Conservation (phyloP, 2,797 vertebrate species). For the Poecilia wingei region DNA sequence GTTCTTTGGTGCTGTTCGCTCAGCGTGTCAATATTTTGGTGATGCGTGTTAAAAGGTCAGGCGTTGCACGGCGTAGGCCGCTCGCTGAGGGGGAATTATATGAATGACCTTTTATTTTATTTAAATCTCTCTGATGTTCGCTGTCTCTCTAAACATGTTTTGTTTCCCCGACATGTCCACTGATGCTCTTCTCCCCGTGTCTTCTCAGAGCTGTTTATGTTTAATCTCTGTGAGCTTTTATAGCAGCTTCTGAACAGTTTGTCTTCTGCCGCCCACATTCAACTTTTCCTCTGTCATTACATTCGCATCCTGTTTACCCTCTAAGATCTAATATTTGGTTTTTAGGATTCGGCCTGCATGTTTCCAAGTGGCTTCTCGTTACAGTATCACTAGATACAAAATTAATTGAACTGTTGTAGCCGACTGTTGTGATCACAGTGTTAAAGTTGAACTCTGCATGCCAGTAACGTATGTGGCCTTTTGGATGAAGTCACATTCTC, state of each 20-base stretch:
- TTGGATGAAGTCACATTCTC: too few relatives aligned
- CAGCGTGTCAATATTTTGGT: slow-evolving; percentile 5
- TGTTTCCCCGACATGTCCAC: slow-evolving; percentile 29
- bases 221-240: neutral
- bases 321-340: neutral
- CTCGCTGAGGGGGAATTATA: neutral
- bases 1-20: slow-evolving; percentile 6
- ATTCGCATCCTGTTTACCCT: slow-evolving; percentile 19
- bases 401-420: neutral
- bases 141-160: slow-evolving; percentile 26
- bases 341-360: neutral
- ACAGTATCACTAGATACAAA: neutral
- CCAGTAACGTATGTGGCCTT: neutral
- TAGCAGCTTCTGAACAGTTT: slow-evolving; percentile 20
- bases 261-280: slow-evolving; percentile 15
- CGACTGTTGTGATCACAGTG: neutral
- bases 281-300: neutral
- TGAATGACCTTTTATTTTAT: neutral
- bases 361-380: too few relatives aligned
- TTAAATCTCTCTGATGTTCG: slow-evolving; percentile 16
- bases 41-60: slow-evolving; percentile 4
- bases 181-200: neutral
- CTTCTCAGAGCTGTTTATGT: slow-evolving; percentile 46
- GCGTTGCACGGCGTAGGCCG: neutral
- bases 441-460: neutral